A percentile compares a stretch with the other conserved stretches of the same genome.
These are phyloP conservation scores for Picathartes gymnocephalus DNA, from an alignment of 2,113 vertebrate species.

Conservation along the genomic window DNA sequence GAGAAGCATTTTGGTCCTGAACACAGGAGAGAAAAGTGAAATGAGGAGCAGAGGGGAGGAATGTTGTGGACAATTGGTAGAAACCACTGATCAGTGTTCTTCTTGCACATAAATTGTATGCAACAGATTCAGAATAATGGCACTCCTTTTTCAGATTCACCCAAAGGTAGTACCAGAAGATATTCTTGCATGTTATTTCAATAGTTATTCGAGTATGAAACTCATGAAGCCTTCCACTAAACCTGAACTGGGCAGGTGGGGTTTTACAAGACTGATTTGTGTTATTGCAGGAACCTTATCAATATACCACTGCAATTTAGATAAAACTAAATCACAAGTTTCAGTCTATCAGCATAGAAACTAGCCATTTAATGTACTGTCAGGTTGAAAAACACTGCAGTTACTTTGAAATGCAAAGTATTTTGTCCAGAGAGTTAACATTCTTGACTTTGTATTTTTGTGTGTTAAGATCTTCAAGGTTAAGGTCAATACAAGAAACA, in stretches of 20 bases:
- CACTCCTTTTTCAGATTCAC: not conserved
- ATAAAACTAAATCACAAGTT: not conserved
- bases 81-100: not conserved
- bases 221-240: not conserved
- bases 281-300: not conserved
- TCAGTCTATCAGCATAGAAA: not conserved
- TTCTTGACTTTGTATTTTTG: not conserved
- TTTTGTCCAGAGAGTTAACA: not conserved
- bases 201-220: not conserved
- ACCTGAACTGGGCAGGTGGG: not conserved
- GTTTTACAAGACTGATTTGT: not conserved
- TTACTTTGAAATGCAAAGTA: not conserved
- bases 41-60: fast-evolving
- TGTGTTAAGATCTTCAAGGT: not conserved
- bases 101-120: not conserved
- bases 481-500: not conserved
- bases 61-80: not conserved
- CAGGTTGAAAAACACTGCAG: not conserved
- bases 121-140: not conserved
- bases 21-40: not conserved
- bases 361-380: not conserved
- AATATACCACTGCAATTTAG: not conserved
- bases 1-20: not conserved
- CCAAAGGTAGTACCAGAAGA: not conserved
- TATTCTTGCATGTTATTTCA: not conserved